phyloP scores from a whole-genome alignment of 2,113 vertebrate species.

The Charina bottae region DNA sequence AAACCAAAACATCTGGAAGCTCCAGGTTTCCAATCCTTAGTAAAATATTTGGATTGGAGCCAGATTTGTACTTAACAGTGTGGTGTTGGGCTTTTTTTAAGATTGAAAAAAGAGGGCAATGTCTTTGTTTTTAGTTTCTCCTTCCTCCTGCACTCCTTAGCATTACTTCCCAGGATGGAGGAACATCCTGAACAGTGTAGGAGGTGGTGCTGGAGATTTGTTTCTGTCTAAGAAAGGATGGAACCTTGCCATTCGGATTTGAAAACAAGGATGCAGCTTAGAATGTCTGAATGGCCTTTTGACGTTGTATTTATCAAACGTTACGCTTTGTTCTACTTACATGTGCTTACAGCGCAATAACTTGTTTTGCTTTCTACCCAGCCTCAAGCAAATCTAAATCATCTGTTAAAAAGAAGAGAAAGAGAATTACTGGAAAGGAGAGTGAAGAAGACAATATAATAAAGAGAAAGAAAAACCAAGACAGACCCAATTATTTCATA shows the following conservation, averaged over 20 bases:
- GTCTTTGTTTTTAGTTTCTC: not conserved
- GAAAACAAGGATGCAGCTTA: not conserved
- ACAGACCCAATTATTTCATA: conserved; percentile 91
- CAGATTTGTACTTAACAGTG: not conserved
- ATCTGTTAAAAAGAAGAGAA: conserved; percentile 78
- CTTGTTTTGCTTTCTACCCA: conserved; percentile 58
- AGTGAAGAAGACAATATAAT: conserved; percentile 75
- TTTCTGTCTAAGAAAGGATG: not conserved
- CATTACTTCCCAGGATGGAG: not conserved
- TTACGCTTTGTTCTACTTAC: not conserved
- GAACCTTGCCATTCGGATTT: not conserved
- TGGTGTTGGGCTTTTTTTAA: not conserved
- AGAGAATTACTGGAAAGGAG: conserved; percentile 72
- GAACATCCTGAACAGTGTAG: not conserved
- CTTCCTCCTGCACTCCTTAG: not conserved
- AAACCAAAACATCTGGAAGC: not conserved
- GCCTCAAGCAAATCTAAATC: conserved; percentile 67
- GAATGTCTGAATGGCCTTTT: not conserved
- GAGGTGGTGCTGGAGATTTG: no score
- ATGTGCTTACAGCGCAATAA: conserved; percentile 3
- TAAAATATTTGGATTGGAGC: not conserved
- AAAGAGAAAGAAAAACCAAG: conserved; percentile 75
- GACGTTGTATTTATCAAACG: not conserved
- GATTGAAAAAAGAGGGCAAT: not conserved
- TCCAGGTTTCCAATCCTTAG: not conserved